Percentiles rank a stretch among this genome's conserved stretches.
Conservation (phyloP, 1,140 invertebrate genomes). For the Zaprionus capensis region DNA sequence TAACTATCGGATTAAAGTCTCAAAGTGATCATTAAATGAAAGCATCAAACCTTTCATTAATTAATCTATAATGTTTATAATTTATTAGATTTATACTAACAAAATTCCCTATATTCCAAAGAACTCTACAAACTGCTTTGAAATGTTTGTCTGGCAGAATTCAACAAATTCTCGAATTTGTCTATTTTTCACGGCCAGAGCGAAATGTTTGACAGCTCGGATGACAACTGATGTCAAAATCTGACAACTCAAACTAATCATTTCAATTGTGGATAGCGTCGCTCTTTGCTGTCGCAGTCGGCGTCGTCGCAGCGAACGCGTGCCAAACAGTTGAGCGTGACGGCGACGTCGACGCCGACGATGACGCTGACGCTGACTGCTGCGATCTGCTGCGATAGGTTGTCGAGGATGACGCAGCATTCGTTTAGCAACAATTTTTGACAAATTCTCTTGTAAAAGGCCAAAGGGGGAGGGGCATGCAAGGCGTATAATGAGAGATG, state of each 20-base stretch:
- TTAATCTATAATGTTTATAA: background rate
- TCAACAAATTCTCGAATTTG: slow-evolving; percentile 57
- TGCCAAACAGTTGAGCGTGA: slow-evolving; percentile 67
- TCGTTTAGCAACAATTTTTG: slow-evolving; percentile 36
- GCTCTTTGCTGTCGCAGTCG: slow-evolving; percentile 11
- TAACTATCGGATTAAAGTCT: background rate
- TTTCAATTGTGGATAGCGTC: slow-evolving; percentile 45
- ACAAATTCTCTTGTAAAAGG: slow-evolving; percentile 22
- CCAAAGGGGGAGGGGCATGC: background rate
- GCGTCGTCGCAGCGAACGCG: slow-evolving; percentile 54
- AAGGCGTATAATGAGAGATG: background rate
- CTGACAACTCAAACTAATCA: slow-evolving; percentile 79
- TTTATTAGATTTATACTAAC: background rate
- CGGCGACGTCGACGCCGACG: slow-evolving; percentile 39
- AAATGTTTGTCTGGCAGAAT: slow-evolving; percentile 26
- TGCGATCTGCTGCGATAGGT: slow-evolving; percentile 13
- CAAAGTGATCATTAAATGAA: background rate
- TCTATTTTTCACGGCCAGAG: slow-evolving; percentile 68
- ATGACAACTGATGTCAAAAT: slow-evolving; percentile 78
- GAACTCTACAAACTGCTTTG: background rate
- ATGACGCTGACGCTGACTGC: slow-evolving; percentile 26
- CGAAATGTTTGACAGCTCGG: slow-evolving; percentile 75
- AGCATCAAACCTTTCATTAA: background rate
- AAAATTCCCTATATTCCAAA: background rate
- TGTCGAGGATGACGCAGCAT: slow-evolving; percentile 32